phyloP scores from a whole-genome alignment of 2,797 vertebrate species.

The Schizothorax lantsangensis region DNA sequence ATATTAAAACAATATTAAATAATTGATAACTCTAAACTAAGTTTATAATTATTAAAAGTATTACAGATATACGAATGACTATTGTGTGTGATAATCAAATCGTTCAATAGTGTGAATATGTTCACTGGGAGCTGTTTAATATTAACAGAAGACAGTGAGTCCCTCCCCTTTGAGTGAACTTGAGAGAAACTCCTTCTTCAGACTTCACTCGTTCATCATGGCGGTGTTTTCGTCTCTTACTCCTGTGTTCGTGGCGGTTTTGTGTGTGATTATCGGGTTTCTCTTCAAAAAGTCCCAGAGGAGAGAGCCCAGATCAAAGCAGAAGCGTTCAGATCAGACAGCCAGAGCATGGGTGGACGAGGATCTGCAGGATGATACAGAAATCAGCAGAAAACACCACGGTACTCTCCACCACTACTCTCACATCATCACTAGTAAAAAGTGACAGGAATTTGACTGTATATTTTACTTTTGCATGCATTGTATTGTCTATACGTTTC shows the following conservation, averaged over 20 bases:
- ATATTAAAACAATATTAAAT: not conserved
- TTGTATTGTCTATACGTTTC: no score
- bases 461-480: not conserved
- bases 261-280: conserved; percentile 83
- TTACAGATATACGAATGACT: not conserved
- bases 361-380: conserved; percentile 84
- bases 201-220: conserved; percentile 72
- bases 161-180: conserved; percentile 6
- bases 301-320: conserved; percentile 13
- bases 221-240: conserved; percentile 82
- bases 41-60: not conserved
- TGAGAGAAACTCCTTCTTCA: conserved; percentile 7
- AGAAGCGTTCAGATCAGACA: conserved; percentile 34
- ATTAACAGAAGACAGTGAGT: conserved; percentile 23
- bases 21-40: not conserved
- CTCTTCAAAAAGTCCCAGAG: conserved; percentile 75
- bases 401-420: conserved; percentile 72
- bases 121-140: conserved; percentile 9
- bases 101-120: not conserved
- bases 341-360: conserved; percentile 85
- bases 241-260: conserved; percentile 79
- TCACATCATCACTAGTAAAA: not conserved
- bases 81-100: not conserved
- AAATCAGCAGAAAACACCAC: conserved; percentile 70
- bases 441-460: not conserved